A percentile compares a stretch with the other conserved stretches of the same genome.
Evolutionary conservation across 2,113 vertebrate genomes (phyloP).

Genomic region (Sigmodon hispidus): DNA sequence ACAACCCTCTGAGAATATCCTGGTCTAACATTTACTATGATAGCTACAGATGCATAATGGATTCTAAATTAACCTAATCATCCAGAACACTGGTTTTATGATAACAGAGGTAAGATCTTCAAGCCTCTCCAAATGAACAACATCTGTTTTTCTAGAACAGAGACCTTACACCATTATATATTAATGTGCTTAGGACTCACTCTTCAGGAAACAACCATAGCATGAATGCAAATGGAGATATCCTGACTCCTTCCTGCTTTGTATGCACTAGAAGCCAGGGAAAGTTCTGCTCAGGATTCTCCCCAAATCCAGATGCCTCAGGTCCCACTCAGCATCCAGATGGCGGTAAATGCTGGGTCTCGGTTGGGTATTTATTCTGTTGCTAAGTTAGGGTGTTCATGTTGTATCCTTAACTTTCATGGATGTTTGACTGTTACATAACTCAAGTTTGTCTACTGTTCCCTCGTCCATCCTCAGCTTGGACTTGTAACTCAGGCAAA

Average conservation of each 20-base stretch:
- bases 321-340: no score
- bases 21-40: neutral
- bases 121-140: no score
- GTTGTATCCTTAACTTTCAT: no score
- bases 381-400: neutral
- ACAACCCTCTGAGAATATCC: neutral
- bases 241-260: rapidly evolving
- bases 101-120: constrained; percentile 28
- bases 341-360: neutral
- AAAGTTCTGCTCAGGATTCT: no score
- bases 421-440: neutral
- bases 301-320: neutral
- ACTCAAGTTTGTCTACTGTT: neutral
- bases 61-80: neutral
- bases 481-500: neutral
- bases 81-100: constrained; percentile 46
- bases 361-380: no score
- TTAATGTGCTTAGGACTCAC: no score
- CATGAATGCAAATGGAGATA: rapidly evolving
- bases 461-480: neutral
- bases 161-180: neutral
- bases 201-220: neutral
- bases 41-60: neutral
- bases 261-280: no score
- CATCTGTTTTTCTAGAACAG: constrained; percentile 19